These are phyloP conservation scores for Brachypalpus laphriformis DNA, from an alignment of 2,888 invertebrate species.

Conservation along the genomic window DNA sequence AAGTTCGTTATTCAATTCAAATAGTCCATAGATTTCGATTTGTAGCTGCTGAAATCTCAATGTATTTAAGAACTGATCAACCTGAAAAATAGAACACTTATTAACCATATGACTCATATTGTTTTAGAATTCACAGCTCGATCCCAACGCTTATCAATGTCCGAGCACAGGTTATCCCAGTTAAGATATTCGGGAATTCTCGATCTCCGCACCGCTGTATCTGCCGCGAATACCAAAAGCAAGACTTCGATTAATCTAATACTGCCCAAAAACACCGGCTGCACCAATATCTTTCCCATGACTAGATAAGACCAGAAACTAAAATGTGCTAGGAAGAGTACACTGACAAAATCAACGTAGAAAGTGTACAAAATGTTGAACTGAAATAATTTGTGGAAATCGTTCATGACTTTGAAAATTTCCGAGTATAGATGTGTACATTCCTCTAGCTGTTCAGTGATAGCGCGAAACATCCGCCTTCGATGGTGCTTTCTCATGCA, in stretches of 20 bases:
- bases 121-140: constrained; percentile 76
- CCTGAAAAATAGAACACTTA: constrained; percentile 1
- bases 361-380: constrained; percentile 78
- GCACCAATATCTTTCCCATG: constrained; percentile 60
- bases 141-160: constrained; percentile 79
- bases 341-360: constrained; percentile 77
- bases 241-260: constrained; percentile 77
- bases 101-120: neutral
- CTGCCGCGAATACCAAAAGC: constrained; percentile 77
- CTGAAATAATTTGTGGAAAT: constrained; percentile 77
- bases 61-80: constrained; percentile 1
- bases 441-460: constrained; percentile 77
- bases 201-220: constrained; percentile 76
- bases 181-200: constrained; percentile 75
- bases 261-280: constrained; percentile 73
- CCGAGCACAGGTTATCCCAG: constrained; percentile 77
- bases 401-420: constrained; percentile 75
- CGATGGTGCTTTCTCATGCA: constrained; percentile 74
- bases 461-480: constrained; percentile 76
- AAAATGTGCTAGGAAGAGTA: constrained; percentile 77
- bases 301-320: constrained; percentile 76
- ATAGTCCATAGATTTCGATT: constrained; percentile 23
- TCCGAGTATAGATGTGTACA: constrained; percentile 76
- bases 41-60: constrained; percentile 2
- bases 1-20: constrained; percentile 23